phyloP scores from a whole-genome alignment of 2,888 invertebrate species.

The Resseliella maxima region DNA sequence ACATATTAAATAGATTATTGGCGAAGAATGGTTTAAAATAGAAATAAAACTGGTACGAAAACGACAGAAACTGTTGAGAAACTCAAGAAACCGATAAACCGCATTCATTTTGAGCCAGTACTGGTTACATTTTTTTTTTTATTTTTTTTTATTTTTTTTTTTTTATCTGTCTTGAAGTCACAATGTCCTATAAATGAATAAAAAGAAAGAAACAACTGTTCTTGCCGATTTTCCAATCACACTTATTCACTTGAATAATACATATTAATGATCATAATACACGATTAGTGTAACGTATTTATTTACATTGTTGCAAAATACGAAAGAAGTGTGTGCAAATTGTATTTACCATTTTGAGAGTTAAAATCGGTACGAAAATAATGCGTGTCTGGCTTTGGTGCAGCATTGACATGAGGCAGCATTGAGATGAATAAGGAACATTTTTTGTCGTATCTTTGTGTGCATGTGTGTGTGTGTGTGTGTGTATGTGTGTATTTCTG shows the following conservation, averaged over 20 bases:
- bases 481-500: too few relatives aligned
- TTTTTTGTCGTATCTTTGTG: background rate
- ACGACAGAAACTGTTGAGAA: background rate
- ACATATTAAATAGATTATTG: constrained; percentile 52
- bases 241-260: constrained; percentile 54
- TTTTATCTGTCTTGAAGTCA: background rate
- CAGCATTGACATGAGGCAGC: constrained; percentile 20
- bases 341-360: background rate
- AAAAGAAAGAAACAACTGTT: background rate
- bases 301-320: constrained; percentile 53
- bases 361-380: background rate
- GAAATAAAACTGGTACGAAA: constrained; percentile 24
- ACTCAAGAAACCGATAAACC: background rate
- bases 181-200: background rate
- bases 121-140: background rate
- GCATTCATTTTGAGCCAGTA: background rate
- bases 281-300: constrained; percentile 54
- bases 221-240: constrained; percentile 37
- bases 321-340: background rate
- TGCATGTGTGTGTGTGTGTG: too few relatives aligned
- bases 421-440: background rate
- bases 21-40: constrained; percentile 30
- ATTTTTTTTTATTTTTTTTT: background rate
- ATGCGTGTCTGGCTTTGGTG: constrained; percentile 29
- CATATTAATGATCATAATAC: constrained; percentile 55